Evolutionary conservation across 2,797 vertebrate species (phyloP).

Genomic region (Knipowitschia caucasica): DNA sequence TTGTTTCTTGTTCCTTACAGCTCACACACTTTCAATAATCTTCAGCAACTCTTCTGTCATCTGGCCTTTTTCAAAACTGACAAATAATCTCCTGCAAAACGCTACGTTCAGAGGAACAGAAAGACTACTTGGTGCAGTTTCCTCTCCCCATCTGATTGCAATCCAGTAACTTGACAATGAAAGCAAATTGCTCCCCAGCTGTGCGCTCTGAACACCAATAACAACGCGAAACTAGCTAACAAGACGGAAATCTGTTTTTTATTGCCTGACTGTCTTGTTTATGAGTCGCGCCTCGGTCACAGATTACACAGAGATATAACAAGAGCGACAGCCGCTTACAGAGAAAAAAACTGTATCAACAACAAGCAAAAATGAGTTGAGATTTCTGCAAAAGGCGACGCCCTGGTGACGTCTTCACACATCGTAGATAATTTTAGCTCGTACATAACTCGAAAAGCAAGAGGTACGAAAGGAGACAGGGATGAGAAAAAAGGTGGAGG

Average conservation of each 20-base stretch:
- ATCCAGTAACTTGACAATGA: constrained; percentile 11
- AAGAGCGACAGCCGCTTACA: not conserved
- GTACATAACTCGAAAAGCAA: constrained; percentile 14
- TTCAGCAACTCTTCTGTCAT: not conserved
- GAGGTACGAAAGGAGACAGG: constrained; percentile 4
- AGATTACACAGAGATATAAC: constrained; percentile 1
- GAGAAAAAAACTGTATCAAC: not conserved
- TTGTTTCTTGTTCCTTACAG: not conserved
- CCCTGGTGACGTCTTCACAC: not conserved
- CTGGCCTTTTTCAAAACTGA: not conserved
- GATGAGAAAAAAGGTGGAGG: constrained; percentile 17
- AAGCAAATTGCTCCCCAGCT: constrained; percentile 11
- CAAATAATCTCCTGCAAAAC: not conserved
- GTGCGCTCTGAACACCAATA: constrained; percentile 13
- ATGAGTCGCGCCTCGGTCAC: not conserved
- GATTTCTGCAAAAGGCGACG: not conserved
- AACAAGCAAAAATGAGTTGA: not conserved
- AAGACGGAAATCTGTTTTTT: constrained; percentile 12
- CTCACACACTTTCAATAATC: not conserved
- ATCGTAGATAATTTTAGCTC: constrained; percentile 37
- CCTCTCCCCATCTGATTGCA: constrained; percentile 14
- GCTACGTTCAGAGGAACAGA: not conserved
- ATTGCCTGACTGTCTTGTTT: constrained; percentile 6
- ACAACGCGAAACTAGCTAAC: constrained; percentile 16
- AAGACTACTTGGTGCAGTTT: not conserved